A percentile compares a stretch with the other conserved stretches of the same genome.
Conservation (phyloP, 2,113 vertebrate genomes). For the Chrysochloris asiatica region DNA sequence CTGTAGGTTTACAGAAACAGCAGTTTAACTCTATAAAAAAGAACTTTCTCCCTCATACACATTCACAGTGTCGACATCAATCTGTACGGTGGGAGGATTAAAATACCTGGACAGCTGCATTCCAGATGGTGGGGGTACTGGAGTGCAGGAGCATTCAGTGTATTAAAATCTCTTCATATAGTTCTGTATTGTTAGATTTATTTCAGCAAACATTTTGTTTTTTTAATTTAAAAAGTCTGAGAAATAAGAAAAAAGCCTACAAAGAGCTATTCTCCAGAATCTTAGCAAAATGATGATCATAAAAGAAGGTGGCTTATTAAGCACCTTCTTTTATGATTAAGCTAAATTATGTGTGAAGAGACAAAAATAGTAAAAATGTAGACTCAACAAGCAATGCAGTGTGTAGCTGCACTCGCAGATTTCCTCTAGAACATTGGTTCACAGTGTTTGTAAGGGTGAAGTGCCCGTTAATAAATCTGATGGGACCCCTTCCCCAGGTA, state of each 20-base stretch:
- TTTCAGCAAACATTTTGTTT: background rate
- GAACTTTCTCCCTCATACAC: background rate
- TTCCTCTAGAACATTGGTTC: conserved; percentile 4
- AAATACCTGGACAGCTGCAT: background rate
- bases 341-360: background rate
- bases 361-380: background rate
- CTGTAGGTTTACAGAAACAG: background rate
- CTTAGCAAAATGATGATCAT: background rate
- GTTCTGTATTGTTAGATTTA: background rate
- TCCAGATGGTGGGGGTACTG: background rate
- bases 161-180: background rate
- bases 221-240: background rate
- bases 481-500: background rate
- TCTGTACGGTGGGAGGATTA: background rate
- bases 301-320: background rate
- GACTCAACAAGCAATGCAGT: background rate
- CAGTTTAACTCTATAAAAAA: conserved; percentile 9
- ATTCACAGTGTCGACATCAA: background rate
- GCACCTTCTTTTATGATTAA: no score
- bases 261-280: background rate
- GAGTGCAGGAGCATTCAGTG: background rate
- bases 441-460: background rate
- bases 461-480: background rate
- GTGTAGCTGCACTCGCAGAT: background rate
- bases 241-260: background rate